phyloP scores from a whole-genome alignment of 2,113 vertebrate genomes.

The Ictalurus furcatus region DNA sequence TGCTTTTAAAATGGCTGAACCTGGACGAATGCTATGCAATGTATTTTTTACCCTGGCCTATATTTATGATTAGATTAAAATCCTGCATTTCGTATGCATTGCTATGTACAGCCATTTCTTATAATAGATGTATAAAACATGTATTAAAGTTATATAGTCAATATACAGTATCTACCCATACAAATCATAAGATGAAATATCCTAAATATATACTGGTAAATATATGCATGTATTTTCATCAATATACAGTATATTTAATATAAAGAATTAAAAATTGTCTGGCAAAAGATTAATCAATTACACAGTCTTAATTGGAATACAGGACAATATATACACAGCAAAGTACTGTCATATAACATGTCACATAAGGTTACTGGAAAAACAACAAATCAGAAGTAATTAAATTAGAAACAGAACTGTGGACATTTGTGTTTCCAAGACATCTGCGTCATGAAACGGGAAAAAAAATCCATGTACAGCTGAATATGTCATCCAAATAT shows the following conservation, averaged over 20 bases:
- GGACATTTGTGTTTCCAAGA: no score
- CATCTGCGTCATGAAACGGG: not conserved
- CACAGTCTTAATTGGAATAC: not conserved
- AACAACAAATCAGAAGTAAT: not conserved
- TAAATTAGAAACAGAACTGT: not conserved
- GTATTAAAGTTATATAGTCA: not conserved
- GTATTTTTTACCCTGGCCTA: not conserved
- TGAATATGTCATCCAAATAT: conserved; percentile 3
- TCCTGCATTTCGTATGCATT: not conserved
- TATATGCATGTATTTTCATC: not conserved
- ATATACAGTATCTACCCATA: not conserved
- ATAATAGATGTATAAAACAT: no score
- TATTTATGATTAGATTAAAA: not conserved
- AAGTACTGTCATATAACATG: not conserved
- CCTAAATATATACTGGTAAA: not conserved
- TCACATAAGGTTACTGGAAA: not conserved
- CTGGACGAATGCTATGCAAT: not conserved
- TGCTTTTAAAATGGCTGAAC: not conserved
- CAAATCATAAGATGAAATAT: not conserved
- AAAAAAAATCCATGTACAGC: not conserved
- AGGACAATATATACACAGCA: not conserved
- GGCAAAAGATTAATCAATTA: not conserved
- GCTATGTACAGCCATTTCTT: no score
- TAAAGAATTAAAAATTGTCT: not conserved
- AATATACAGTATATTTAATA: not conserved